Percentiles rank a stretch among this genome's conserved stretches.
These are phyloP conservation scores for Sylvia atricapilla DNA, from an alignment of 2,113 vertebrate species.

Conservation along the genomic window DNA sequence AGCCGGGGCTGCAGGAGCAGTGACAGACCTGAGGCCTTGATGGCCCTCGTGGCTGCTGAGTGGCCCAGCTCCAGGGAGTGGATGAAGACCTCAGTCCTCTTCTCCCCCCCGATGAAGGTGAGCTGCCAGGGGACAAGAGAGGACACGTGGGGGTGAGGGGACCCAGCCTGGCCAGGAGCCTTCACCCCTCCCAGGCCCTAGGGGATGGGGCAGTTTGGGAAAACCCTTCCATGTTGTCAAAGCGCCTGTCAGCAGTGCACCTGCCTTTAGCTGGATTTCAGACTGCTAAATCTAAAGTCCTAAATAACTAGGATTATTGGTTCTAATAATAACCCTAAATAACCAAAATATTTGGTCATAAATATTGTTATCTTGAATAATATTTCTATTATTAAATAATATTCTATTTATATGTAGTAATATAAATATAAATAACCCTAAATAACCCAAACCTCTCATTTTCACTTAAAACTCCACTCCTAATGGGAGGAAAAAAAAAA, in stretches of 20 bases:
- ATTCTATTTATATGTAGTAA: too few species aligned
- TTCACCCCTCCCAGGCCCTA: background rate
- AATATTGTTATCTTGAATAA: too few species aligned
- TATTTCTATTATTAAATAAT: too few species aligned
- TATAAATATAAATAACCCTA: too few species aligned
- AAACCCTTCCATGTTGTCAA: background rate
- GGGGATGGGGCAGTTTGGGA: background rate
- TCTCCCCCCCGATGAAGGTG: constrained; percentile 86
- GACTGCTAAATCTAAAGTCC: too few species aligned
- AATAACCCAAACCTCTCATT: background rate
- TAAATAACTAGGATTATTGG: too few species aligned
- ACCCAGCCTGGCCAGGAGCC: accelerated
- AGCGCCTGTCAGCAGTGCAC: background rate
- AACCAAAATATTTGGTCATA: too few species aligned
- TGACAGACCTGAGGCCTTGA: constrained; percentile 90
- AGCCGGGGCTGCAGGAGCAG: background rate
- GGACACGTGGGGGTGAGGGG: background rate
- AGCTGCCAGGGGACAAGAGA: constrained; percentile 71
- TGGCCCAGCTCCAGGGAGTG: constrained; percentile 95
- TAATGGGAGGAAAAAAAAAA: background rate
- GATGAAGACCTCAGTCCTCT: constrained; percentile 89
- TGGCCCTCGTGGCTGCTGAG: constrained; percentile 86
- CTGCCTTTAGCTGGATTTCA: background rate
- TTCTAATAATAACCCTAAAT: too few species aligned
- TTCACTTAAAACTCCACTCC: background rate